A percentile compares a stretch with the other conserved stretches of the same genome.
phyloP scores from a whole-genome alignment of 35 echinoderm and acorn worm genomes.

The Apostichopus californicus region DNA sequence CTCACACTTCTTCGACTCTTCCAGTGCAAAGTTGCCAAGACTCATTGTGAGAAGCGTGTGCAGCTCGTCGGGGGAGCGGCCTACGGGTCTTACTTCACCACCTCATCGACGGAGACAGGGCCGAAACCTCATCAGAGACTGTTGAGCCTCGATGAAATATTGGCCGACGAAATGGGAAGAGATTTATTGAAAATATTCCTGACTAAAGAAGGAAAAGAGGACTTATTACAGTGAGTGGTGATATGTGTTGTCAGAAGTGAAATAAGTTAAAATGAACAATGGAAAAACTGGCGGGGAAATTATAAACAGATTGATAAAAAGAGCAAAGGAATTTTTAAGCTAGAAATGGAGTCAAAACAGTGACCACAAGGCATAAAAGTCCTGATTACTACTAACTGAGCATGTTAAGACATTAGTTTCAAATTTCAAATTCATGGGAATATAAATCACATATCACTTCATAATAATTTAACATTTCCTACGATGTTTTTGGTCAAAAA shows the following conservation, averaged over 20 bases:
- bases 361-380: too few relatives aligned
- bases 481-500: too few relatives aligned
- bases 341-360: too few relatives aligned
- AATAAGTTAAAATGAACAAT: too few relatives aligned
- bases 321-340: too few relatives aligned
- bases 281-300: too few relatives aligned
- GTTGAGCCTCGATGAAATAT: conserved; percentile 71
- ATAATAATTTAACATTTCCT: too few relatives aligned
- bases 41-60: conserved; percentile 76
- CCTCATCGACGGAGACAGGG: background rate
- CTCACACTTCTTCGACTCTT: background rate
- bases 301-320: too few relatives aligned
- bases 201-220: conserved; percentile 70
- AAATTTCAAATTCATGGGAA: too few relatives aligned
- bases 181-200: conserved; percentile 67
- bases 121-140: conserved; percentile 51
- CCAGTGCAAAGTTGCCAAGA: conserved; percentile 79
- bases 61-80: conserved; percentile 62
- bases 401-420: too few relatives aligned
- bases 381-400: too few relatives aligned
- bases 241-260: background rate
- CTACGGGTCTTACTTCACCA: conserved; percentile 62
- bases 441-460: too few relatives aligned
- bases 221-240: conserved; percentile 72
- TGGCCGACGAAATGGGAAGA: conserved; percentile 57